Evolutionary conservation across 1,140 invertebrate genomes (phyloP).

Genomic region (Streblospio benedicti): DNA sequence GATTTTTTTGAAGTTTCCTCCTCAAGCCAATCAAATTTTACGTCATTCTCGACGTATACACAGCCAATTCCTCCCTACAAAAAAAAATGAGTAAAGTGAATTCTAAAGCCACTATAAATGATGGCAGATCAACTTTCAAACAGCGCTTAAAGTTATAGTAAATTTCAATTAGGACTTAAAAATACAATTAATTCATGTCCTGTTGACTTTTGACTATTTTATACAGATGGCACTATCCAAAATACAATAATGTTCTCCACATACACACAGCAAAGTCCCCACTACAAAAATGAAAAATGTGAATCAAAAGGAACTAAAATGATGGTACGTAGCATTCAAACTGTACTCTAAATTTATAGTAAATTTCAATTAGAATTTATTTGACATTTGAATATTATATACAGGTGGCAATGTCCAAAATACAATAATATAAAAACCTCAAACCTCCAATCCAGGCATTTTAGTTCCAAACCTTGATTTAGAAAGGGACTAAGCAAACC

Average conservation of each 20-base stretch:
- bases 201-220: neutral
- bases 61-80: conserved; percentile 46
- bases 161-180: neutral
- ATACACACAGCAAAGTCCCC: too few relatives aligned
- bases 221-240: neutral
- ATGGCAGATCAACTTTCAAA: neutral
- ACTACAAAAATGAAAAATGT: too few relatives aligned
- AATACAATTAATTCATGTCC: neutral
- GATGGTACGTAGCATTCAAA: too few relatives aligned
- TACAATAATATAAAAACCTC: too few relatives aligned
- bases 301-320: too few relatives aligned
- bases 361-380: too few relatives aligned
- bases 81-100: neutral
- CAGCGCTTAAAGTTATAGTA: neutral
- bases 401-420: too few relatives aligned
- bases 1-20: conserved; percentile 21
- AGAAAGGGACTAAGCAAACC: too few relatives aligned
- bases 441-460: too few relatives aligned
- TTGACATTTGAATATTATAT: too few relatives aligned
- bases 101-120: neutral
- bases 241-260: neutral
- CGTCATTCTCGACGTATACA: conserved; percentile 56
- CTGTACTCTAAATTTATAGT: too few relatives aligned
- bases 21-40: conserved; percentile 48
- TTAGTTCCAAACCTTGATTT: too few relatives aligned